Conservation (phyloP, 2,113 vertebrate genomes). For the Boulengeromyrus knoepffleri region DNA sequence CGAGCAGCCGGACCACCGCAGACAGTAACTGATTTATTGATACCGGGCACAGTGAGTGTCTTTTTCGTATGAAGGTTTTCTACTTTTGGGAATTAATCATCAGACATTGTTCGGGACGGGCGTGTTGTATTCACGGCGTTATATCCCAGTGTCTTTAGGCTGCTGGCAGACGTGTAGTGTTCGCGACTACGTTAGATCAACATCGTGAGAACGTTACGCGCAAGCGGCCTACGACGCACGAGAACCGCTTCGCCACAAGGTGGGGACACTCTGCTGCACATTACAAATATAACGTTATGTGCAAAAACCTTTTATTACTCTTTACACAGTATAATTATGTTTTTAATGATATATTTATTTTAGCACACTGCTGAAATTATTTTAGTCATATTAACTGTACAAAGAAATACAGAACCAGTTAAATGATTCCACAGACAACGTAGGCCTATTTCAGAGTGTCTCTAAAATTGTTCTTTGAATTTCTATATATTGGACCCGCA, state of each 20-base stretch:
- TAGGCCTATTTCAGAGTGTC: slow-evolving; percentile 6
- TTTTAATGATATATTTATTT: not conserved
- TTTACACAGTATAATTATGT: not conserved
- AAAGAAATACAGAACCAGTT: not conserved
- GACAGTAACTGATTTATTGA: not conserved
- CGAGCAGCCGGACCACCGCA: not conserved
- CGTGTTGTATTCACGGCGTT: not conserved
- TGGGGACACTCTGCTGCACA: not conserved
- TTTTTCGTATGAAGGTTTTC: not conserved
- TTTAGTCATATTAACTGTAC: not conserved
- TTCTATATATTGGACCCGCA: not conserved
- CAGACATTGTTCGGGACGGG: not conserved
- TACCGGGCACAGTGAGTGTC: not conserved
- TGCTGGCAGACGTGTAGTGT: not conserved
- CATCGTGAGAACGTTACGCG: not conserved
- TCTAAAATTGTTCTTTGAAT: slow-evolving; percentile 2
- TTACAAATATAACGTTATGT: not conserved
- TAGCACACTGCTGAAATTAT: not conserved
- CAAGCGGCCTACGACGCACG: not conserved
- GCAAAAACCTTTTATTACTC: not conserved
- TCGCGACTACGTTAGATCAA: not conserved
- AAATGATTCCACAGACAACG: not conserved
- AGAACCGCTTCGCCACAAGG: not conserved
- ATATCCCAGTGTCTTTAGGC: not conserved
- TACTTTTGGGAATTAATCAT: not conserved